Base-by-base conservation (phyloP, 2,888 invertebrate genomes). In the Thysanoteuthis rhombus region DNA sequence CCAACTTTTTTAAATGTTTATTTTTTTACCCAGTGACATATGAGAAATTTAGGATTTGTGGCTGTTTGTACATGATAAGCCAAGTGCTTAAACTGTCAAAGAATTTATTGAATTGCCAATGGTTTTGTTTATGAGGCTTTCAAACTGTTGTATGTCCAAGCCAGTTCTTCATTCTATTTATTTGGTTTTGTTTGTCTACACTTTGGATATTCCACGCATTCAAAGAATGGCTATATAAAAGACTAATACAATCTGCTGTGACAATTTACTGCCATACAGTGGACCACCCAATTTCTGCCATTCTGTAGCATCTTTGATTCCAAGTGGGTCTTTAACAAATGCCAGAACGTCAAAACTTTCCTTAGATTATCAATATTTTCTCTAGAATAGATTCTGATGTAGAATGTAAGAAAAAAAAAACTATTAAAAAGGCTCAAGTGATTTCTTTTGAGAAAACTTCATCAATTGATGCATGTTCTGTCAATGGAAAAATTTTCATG, bases 81-180 rank as follows among this genome's bases (percentile, higher is more conserved):
- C n/a, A 75, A 75, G 75, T 75, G 75, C 75, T 75, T 75, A 75
- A 75, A 75, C 75, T n/a, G 75, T 75, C 75, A 75, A 75, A n/a
- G 75, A 75, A 75, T 75, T 32, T 32, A 75, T 75, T 8, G 75
- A 75, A 75, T 75, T 75, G 75, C 52, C 52, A 52, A 52, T 52
- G 25, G 25, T 52, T 52, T 52, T 75, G 75, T 75, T 75, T 75
- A 75, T 75, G 32, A n/a, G 8, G 75, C 75, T n/a, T 75, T 32
- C 75, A n/a, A 32, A n/a, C 75, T n/a, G 12, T 75, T 75, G 75
- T 75, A 16, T 75, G 75, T 75, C n/a, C 75, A n/a, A 75, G 16
- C 32, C n/a, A 52, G 22, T 25, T 22, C 22, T 22, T 52, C 22
- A 25, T 52, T 52, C 52, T 52, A 25, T 52, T 52, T 52, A 52